Evolutionary conservation across 2,888 invertebrate species (phyloP).

Genomic region (Drosophila phalerata): DNA sequence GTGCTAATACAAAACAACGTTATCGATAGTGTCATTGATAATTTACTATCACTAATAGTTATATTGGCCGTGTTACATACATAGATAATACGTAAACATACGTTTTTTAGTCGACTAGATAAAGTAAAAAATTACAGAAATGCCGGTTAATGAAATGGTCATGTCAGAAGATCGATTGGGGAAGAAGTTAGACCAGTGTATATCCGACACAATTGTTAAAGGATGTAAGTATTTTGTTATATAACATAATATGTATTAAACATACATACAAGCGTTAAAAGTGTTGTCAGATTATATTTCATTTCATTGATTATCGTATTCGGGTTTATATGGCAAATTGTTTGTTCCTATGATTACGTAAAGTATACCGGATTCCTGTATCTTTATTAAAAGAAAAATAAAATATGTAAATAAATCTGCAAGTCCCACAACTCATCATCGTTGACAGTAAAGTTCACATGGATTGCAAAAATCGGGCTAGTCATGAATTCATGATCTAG

Average conservation of each 20-base stretch:
- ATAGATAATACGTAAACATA: conserved; percentile 5
- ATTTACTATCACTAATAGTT: conserved; percentile 2
- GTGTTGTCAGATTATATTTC: not conserved
- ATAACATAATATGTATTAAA: conserved; percentile 27
- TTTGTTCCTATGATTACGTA: not conserved
- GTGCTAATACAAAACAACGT: not conserved
- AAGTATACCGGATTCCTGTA: too few relatives aligned
- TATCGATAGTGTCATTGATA: conserved; percentile 1
- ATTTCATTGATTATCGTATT: not conserved
- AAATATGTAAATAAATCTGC: too few relatives aligned
- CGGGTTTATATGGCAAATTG: not conserved
- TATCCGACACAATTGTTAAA: conserved; percentile 93
- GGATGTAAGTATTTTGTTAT: conserved; percentile 88
- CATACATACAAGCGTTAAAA: not conserved
- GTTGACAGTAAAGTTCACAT: too few relatives aligned
- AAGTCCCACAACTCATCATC: too few relatives aligned
- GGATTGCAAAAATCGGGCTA: too few relatives aligned
- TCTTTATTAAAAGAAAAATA: too few relatives aligned
- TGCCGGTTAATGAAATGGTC: conserved; percentile 31
- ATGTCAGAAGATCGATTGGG: conserved; percentile 87
- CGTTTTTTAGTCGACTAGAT: not conserved
- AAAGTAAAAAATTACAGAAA: conserved; percentile 21
- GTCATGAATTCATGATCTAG: too few relatives aligned
- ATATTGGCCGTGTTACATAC: conserved; percentile 4
- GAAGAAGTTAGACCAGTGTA: conserved; percentile 93